These are phyloP conservation scores for Chamaetylas fuelleborni DNA, from an alignment of 2,113 vertebrate species.

Conservation along the genomic window DNA sequence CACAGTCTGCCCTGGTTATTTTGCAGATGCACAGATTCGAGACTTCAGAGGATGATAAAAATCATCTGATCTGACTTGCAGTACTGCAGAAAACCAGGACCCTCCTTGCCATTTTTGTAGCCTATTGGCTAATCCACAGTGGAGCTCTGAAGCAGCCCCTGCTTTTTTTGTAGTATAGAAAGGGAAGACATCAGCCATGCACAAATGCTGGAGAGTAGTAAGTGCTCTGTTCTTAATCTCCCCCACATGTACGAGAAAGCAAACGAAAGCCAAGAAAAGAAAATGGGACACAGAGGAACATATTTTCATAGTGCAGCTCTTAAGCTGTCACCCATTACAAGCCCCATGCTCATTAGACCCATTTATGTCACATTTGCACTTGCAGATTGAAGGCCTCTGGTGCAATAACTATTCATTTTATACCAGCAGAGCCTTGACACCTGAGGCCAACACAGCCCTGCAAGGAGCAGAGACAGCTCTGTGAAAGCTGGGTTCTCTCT, in stretches of 20 bases:
- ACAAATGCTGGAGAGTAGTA: background rate
- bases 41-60: background rate
- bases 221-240: background rate
- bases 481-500: fast-evolving
- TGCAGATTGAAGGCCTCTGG: slow-evolving; percentile 4
- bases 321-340: slow-evolving; percentile 44
- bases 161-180: background rate
- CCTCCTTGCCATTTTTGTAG: background rate
- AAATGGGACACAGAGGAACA: slow-evolving; percentile 32
- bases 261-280: background rate
- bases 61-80: background rate
- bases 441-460: background rate
- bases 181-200: background rate
- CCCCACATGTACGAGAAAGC: background rate
- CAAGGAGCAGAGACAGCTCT: background rate
- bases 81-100: background rate
- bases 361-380: slow-evolving; percentile 47
- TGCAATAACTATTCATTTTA: slow-evolving; percentile 9
- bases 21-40: background rate
- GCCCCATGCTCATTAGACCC: background rate
- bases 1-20: background rate
- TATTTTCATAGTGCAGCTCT: slow-evolving; percentile 29
- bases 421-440: background rate
- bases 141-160: background rate
- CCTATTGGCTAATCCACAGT: fast-evolving